phyloP scores from a whole-genome alignment of 1,140 invertebrate species.

The Andricus grossulariae region DNA sequence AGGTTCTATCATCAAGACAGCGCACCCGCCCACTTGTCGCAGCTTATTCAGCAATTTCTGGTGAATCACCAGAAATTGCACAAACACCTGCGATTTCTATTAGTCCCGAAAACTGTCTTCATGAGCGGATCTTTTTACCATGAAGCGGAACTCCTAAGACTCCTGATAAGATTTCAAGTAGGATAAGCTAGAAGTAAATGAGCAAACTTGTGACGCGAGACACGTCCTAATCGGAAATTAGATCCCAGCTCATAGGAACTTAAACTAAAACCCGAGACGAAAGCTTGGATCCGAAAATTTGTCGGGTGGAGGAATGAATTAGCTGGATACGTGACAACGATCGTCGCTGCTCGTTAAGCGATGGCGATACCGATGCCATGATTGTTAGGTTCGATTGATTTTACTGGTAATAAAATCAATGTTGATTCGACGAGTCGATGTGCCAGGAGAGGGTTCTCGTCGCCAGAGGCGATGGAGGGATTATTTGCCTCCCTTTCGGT shows the following conservation, averaged over 20 bases:
- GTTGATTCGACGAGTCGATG: conserved; percentile 34
- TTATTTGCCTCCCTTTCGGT: conserved; percentile 61
- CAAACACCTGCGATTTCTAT: not conserved
- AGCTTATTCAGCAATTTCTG: too few species aligned
- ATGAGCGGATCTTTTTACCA: not conserved
- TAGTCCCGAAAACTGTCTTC: not conserved
- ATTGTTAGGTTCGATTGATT: conserved; percentile 55
- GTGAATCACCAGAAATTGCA: too few species aligned
- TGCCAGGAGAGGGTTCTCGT: conserved; percentile 27
- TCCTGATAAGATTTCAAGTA: conserved; percentile 30
- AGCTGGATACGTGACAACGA: conserved; percentile 11
- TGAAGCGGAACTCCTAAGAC: conserved; percentile 5
- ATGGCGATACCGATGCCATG: not conserved
- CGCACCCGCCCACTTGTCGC: too few species aligned
- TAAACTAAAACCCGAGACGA: not conserved
- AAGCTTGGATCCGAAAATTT: not conserved
- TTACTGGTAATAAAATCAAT: conserved; percentile 61
- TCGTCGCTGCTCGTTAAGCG: conserved; percentile 46
- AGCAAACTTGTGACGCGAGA: conserved; percentile 30
- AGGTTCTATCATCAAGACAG: too few species aligned
- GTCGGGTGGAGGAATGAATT: not conserved
- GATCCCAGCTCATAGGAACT: conserved; percentile 1
- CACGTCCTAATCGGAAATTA: conserved; percentile 39
- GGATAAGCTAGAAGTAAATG: conserved; percentile 29
- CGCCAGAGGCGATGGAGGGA: conserved; percentile 41